Conservation (phyloP, 2,113 vertebrate species). For the Camelus dromedarius region DNA sequence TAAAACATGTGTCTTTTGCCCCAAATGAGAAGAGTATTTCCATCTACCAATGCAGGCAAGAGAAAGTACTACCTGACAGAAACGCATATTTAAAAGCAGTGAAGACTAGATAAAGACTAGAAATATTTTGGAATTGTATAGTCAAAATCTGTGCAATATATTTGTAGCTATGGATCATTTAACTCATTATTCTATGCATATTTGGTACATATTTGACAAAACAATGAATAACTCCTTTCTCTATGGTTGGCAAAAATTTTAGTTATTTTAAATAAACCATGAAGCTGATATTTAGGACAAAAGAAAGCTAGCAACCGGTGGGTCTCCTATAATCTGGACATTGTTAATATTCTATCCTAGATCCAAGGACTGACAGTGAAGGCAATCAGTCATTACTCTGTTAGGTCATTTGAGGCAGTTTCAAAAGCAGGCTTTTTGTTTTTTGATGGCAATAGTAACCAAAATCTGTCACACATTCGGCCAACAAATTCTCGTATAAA, state of each 20-base stretch:
- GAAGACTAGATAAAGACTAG: background rate
- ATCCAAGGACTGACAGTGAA: background rate
- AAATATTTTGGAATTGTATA: background rate
- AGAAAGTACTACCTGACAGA: background rate
- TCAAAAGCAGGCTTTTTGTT: background rate
- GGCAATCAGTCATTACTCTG: background rate
- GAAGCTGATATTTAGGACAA: background rate
- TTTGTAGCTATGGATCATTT: background rate
- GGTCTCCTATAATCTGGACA: background rate
- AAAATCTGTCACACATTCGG: background rate
- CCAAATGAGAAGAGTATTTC: background rate
- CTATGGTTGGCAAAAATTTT: background rate
- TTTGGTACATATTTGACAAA: conserved; percentile 36
- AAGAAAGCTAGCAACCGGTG: background rate
- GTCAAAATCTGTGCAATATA: background rate
- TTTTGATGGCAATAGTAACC: background rate
- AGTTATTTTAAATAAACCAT: conserved; percentile 13
- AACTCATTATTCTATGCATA: conserved; percentile 30
- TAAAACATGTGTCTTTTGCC: background rate
- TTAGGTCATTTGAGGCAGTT: background rate
- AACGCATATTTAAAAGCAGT: background rate
- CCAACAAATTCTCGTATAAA: background rate
- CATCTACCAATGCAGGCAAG: background rate
- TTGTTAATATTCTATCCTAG: background rate
- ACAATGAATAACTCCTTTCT: background rate